Evolutionary conservation across 2,797 vertebrate species (phyloP), one percentile per base, ranked within the genome.

Genomic region (Takifugu ocellatus): DNA sequence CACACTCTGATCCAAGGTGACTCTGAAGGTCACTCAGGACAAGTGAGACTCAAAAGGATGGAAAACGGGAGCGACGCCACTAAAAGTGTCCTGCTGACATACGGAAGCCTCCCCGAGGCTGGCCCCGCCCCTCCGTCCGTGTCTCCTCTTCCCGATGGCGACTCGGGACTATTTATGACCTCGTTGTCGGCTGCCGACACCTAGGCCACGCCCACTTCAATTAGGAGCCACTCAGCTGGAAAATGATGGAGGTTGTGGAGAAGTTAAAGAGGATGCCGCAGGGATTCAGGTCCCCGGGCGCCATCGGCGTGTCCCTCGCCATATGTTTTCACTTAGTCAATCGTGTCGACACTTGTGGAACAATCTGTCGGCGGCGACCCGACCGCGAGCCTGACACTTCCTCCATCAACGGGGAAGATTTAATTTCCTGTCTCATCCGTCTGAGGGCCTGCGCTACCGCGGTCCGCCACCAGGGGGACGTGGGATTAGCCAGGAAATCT

Each of bases 281-380:
- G 16, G 60, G 33, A 56, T 75, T 54, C 51, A 47, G 65, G 61
- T 84, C 86, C 70, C 82, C 42, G 0, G 68, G 61, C 15, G 83
- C 51, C 47, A 29, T 56, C 55, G 43, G 63, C 5, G 27, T 1
- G 36, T 66, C 63, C 67, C 50, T 48, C 24, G 51, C 84, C 84
- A 80, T 88, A 87, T 89, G 87, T 81, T 87, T 86, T 75, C 84
- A 89, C 84, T 91, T 86, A 88, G 82, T 79, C 86, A 82, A 84
- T 85, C 84, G 74, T 89, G 83, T 89, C 74, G 54, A 83, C 80
- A 75, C 70, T 77, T 59, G 70, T 73, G 73, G 61, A 74, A 78
- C 83, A 86, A 82, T 77, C 81, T 78, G 78, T 78, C 49, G 60
- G 24, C 31, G 70, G 64, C 58, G 77, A 83, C 73, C 78, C 43